A percentile compares a stretch with the other conserved stretches of the same genome.
These are phyloP conservation scores for Suillia variegata DNA, from an alignment of 2,888 invertebrate genomes.

Conservation along the genomic window DNA sequence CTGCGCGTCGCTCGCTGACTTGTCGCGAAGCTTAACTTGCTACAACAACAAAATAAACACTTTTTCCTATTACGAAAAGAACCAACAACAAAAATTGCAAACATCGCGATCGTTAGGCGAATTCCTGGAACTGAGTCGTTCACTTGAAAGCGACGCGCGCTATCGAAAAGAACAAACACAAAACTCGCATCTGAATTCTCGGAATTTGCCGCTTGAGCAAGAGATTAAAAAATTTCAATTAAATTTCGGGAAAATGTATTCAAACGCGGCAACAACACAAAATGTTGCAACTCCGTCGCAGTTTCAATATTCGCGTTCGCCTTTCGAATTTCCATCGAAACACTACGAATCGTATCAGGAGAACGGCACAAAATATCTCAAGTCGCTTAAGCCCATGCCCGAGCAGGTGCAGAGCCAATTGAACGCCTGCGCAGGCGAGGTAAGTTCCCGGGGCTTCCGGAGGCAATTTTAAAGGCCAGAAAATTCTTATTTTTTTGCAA, in stretches of 20 bases:
- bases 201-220: no score
- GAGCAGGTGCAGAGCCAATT: conserved; percentile 26
- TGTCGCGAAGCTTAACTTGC: no score
- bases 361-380: conserved; percentile 49
- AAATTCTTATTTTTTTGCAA: conserved; percentile 7
- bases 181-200: neutral
- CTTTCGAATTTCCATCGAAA: conserved; percentile 35
- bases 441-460: conserved; percentile 15
- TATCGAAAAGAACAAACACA: neutral
- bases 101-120: no score
- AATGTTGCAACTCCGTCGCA: no score
- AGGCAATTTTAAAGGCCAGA: neutral
- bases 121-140: no score
- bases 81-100: no score
- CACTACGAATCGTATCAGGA: conserved; percentile 38
- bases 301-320: conserved; percentile 26
- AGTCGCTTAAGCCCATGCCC: conserved; percentile 21
- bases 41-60: no score
- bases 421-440: conserved; percentile 48
- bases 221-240: no score
- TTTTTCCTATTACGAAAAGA: no score
- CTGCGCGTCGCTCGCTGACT: no score
- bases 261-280: no score
- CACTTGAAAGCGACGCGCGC: neutral
- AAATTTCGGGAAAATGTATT: no score